Conservation (phyloP, 2,113 vertebrate species). For the Hystrix cristata region DNA sequence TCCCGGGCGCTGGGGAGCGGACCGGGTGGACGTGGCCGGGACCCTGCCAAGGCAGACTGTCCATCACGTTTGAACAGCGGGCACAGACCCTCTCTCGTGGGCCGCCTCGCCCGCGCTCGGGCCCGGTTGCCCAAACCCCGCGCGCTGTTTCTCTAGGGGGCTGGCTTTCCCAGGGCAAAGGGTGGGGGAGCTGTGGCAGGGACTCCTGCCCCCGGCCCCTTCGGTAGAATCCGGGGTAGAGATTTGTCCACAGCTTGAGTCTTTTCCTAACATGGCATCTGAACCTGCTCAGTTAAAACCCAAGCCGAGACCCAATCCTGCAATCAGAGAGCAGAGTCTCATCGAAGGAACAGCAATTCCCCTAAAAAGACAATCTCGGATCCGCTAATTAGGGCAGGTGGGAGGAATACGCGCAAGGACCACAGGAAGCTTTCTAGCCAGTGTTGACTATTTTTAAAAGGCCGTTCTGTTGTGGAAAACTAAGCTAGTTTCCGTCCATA, state of each 20-base stretch:
- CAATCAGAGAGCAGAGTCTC: slow-evolving; percentile 61
- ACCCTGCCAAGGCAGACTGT: neutral
- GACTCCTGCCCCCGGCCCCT: slow-evolving; percentile 74
- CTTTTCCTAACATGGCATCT: slow-evolving; percentile 66
- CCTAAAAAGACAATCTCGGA: slow-evolving; percentile 50
- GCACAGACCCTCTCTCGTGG: neutral
- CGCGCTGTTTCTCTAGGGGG: neutral
- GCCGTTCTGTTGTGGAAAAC: neutral
- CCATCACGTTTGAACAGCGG: neutral
- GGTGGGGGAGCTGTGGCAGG: neutral
- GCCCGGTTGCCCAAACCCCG: neutral
- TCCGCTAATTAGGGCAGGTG: neutral
- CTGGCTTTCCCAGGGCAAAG: neutral
- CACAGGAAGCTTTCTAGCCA: neutral
- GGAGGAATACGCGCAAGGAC: slow-evolving; percentile 25
- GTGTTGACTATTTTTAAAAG: neutral
- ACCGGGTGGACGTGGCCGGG: neutral
- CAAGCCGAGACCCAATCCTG: slow-evolving; percentile 64
- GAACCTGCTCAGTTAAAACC: slow-evolving; percentile 73
- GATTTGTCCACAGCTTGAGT: slow-evolving; percentile 79
- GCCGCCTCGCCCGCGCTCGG: neutral
- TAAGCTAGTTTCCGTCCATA: neutral
- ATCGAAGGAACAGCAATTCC: slow-evolving; percentile 25
- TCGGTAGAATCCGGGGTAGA: slow-evolving; percentile 65
- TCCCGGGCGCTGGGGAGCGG: neutral